Evolutionary conservation across 2,797 vertebrate species (phyloP).

Genomic region (Ctenochaetus hawaiiensis): DNA sequence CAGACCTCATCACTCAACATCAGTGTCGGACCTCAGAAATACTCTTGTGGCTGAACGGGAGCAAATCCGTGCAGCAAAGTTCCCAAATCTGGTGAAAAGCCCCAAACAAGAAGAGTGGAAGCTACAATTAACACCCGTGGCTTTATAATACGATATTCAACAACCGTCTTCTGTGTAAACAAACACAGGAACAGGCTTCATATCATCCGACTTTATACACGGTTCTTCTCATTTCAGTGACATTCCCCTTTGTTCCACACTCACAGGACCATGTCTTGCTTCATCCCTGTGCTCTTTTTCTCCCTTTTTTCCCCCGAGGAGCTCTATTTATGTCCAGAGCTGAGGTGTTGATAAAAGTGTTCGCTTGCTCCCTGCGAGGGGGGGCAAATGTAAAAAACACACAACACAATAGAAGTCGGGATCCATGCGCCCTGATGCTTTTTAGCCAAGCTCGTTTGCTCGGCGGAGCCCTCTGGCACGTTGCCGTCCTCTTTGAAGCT

Average conservation of each 20-base stretch:
- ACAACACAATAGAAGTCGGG: constrained; percentile 56
- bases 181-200: neutral
- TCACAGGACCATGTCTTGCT: constrained; percentile 6
- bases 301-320: constrained; percentile 2
- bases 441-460: constrained; percentile 50
- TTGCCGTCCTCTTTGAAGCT: constrained; percentile 69
- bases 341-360: constrained; percentile 59
- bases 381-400: constrained; percentile 65
- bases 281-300: neutral
- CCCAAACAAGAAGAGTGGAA: neutral
- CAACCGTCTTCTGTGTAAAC: neutral
- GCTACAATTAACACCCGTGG: neutral
- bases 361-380: constrained; percentile 50
- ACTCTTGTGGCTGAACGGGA: neutral
- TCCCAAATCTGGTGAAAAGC: neutral
- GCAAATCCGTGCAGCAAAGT: neutral
- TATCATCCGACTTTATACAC: neutral
- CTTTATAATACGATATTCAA: neutral
- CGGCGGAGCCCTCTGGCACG: constrained; percentile 64
- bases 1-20: neutral
- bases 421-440: constrained; percentile 43
- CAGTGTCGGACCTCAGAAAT: neutral
- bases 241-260: constrained; percentile 13
- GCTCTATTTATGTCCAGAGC: constrained; percentile 46
- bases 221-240: constrained; percentile 11